These are phyloP conservation scores for Poeciliopsis infans DNA, from an alignment of 2,797 vertebrate genomes.

Conservation along the genomic window DNA sequence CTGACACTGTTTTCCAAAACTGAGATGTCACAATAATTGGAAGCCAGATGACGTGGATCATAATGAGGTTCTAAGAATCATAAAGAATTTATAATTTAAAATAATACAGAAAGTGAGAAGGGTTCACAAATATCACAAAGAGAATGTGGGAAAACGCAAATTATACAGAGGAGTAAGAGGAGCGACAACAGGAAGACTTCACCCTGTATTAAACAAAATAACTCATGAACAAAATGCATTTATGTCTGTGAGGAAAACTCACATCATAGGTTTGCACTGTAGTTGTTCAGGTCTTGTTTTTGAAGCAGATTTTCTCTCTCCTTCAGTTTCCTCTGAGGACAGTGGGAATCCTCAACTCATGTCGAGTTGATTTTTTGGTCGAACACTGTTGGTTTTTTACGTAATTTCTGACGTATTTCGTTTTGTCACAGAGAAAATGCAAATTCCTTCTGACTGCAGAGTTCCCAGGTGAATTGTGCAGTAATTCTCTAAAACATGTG, in stretches of 20 bases:
- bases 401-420: not conserved
- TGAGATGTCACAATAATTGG: not conserved
- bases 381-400: not conserved
- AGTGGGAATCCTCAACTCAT: not conserved
- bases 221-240: not conserved
- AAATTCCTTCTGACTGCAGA: not conserved
- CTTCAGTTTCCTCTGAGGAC: not conserved
- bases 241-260: not conserved
- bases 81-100: no score
- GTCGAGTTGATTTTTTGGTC: not conserved
- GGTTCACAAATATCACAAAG: not conserved
- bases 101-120: not conserved
- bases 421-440: not conserved
- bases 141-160: not conserved
- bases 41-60: not conserved
- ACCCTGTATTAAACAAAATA: not conserved
- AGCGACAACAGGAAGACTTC: not conserved
- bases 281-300: not conserved
- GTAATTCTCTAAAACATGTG: conserved; percentile 4
- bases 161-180: not conserved
- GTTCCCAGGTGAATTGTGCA: not conserved
- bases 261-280: not conserved
- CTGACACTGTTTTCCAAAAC: not conserved
- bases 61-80: not conserved
- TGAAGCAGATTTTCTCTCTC: not conserved